Evolutionary conservation across 2,888 invertebrate species (phyloP), one percentile per base, ranked within the genome.

Genomic region (Ophioninae sp.): DNA sequence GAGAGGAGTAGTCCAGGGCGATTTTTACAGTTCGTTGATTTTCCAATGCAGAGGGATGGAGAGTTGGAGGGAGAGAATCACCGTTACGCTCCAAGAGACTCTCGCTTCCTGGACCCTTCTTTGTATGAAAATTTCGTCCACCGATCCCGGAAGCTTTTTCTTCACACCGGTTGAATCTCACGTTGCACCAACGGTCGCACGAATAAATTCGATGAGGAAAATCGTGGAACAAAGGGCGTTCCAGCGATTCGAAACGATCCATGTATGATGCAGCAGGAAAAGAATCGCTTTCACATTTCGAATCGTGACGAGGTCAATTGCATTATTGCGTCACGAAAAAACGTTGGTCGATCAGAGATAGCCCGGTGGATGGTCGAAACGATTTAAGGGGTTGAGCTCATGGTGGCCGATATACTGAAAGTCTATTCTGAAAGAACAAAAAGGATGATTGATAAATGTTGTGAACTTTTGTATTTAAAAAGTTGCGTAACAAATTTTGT

Each of bases 11-110:
- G 17, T 13, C 17, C 50, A 10, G 50, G 50, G 13, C 50, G 50
- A 50, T 84, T 86, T 78, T 86, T 81, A 86, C 87, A 80, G 87
- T 85, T 82, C 70, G 86, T 78, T 86, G 86, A 79, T 86, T 86
- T 75, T 79, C 78, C 78, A 79, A 44, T 61, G 76, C 67, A 61
- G 50, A 17, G 13, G 50, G 13, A 50, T 13, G 50, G 50, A 50
- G 50, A 50, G 50, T n/a, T n/a, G 3, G 30, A 30, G 3, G 30
- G 62, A 72, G 77, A 61, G 76, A 79, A 70, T 82, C 81, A 75
- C 82, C 68, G 75, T 83, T 82, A 79, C 82, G 82, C 79, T 85
- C 76, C 77, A 81, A 84, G 81, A 84, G 80, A 59, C 70, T 77
- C 74, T 56, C 37, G 44, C 79, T 64, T 37, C 13, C 77, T 68